A percentile compares a stretch with the other conserved stretches of the same genome.
Conservation (phyloP, 2,113 vertebrate genomes). For the Speoplatyrhinus poulsoni region DNA sequence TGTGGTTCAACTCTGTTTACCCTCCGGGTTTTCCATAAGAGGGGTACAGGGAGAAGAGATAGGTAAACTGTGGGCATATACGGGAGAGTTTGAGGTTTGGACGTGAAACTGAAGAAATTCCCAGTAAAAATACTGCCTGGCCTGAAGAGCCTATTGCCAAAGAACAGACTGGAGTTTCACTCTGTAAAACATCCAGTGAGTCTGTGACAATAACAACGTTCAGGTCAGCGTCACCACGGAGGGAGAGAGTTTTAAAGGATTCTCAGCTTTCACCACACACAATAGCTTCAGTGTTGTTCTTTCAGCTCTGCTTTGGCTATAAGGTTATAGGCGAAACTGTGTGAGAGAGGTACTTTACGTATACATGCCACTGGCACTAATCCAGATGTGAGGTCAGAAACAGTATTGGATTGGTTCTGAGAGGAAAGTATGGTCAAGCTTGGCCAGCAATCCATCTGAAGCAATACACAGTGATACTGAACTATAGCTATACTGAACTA, state of each 20-base stretch:
- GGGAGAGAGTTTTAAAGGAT: conserved; percentile 28
- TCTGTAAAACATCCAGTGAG: conserved; percentile 6
- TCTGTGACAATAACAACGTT: conserved; percentile 5
- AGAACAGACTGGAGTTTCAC: conserved; percentile 41
- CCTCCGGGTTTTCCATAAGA: conserved; percentile 56
- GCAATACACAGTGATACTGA: not conserved
- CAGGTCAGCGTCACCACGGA: conserved; percentile 4
- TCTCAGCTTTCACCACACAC: conserved; percentile 27
- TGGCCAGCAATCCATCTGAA: conserved; percentile 9
- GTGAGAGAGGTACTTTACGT: conserved; percentile 48
- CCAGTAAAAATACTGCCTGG: conserved; percentile 68
- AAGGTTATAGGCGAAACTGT: conserved; percentile 33
- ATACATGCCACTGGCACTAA: conserved; percentile 36
- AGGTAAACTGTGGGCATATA: conserved; percentile 41
- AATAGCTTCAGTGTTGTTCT: conserved; percentile 50
- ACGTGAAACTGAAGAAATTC: conserved; percentile 71
- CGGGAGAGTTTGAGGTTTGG: conserved; percentile 72
- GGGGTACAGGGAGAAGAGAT: conserved; percentile 31
- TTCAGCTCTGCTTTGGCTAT: conserved; percentile 7
- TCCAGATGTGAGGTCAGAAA: conserved; percentile 54
- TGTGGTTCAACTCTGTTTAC: conserved; percentile 62
- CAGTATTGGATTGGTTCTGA: conserved; percentile 43
- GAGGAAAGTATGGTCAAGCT: conserved; percentile 60
- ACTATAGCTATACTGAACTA: not conserved
- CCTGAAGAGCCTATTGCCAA: conserved; percentile 66